Evolutionary conservation across 2,888 invertebrate species (phyloP).

Genomic region (Alloplasta piceator): DNA sequence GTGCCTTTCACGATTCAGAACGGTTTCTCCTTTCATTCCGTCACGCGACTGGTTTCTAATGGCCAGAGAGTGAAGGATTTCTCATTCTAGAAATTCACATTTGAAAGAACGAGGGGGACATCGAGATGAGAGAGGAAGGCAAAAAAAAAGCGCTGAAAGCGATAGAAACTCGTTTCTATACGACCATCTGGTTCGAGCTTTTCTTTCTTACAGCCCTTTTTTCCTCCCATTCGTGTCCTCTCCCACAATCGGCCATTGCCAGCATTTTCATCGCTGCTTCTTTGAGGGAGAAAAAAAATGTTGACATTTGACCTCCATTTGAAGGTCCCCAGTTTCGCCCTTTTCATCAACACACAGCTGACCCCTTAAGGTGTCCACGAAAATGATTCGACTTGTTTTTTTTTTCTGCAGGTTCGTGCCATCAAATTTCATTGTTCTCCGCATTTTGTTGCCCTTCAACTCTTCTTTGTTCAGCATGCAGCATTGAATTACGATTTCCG

Average conservation of each 20-base stretch:
- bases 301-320: slow-evolving; percentile 35
- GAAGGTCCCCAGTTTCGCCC: background rate
- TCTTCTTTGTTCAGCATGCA: background rate
- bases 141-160: background rate
- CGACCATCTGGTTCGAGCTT: background rate
- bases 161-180: slow-evolving; percentile 28
- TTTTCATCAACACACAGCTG: too few relatives aligned
- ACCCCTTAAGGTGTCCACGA: too few relatives aligned
- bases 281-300: slow-evolving; percentile 8
- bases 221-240: too few relatives aligned
- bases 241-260: too few relatives aligned
- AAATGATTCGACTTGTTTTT: too few relatives aligned
- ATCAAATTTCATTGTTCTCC: background rate
- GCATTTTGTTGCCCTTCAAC: background rate
- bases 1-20: slow-evolving; percentile 23
- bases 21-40: slow-evolving; percentile 28
- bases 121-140: background rate
- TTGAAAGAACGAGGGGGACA: background rate
- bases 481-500: too few relatives aligned
- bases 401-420: background rate
- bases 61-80: slow-evolving; percentile 5
- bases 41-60: slow-evolving; percentile 19
- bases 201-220: background rate
- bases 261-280: background rate
- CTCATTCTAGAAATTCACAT: background rate